A percentile compares a stretch with the other conserved stretches of the same genome.
Evolutionary conservation across 2,113 vertebrate genomes (phyloP).

Genomic region (Oncorhynchus kisutch): DNA sequence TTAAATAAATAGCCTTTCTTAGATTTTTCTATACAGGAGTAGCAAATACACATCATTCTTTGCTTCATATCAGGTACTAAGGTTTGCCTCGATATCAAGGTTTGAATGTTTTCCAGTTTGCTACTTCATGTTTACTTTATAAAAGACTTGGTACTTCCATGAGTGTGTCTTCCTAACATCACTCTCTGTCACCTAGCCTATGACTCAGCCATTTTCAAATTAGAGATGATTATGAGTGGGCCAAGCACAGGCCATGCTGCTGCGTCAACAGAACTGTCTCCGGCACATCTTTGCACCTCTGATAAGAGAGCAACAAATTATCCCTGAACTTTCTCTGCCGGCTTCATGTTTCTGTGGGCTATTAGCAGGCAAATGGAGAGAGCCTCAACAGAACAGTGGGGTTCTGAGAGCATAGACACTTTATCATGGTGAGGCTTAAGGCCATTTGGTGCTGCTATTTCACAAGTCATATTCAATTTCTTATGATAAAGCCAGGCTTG

Average conservation of each 20-base stretch:
- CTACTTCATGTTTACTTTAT: no score
- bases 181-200: no score
- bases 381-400: slow-evolving; percentile 23
- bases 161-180: no score
- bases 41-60: background rate
- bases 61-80: background rate
- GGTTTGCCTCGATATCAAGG: no score
- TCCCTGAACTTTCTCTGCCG: slow-evolving; percentile 8
- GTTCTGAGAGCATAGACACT: slow-evolving; percentile 34
- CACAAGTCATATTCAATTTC: slow-evolving; percentile 27
- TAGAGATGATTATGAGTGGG: no score
- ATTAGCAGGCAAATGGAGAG: slow-evolving; percentile 41
- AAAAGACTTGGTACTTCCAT: no score
- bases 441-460: slow-evolving; percentile 25
- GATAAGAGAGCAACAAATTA: slow-evolving; percentile 24
- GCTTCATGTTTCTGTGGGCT: slow-evolving; percentile 29
- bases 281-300: background rate
- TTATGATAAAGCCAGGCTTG: slow-evolving; percentile 9
- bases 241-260: no score
- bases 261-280: background rate
- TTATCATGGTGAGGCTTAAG: slow-evolving; percentile 39
- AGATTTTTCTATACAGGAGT: no score
- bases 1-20: no score
- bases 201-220: no score
- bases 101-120: no score